Base-by-base conservation (phyloP, 2,888 invertebrate genomes). In the Drosophila aldrichi region DNA sequence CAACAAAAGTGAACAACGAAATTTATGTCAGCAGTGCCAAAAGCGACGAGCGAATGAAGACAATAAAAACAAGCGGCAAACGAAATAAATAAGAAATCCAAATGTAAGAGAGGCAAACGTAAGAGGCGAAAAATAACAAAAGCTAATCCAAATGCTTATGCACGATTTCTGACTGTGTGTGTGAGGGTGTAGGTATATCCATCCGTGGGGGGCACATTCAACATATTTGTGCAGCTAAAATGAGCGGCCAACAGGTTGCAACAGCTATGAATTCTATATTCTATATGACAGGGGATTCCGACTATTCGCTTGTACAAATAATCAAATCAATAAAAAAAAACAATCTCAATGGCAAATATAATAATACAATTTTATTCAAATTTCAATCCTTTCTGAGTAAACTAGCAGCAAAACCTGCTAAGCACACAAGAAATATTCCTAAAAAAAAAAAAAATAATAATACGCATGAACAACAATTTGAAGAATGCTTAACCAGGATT, bases 11-110 rank as follows among this genome's bases (percentile, higher is more conserved):
- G 63, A 82, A 64, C 77, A 67, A 63, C 76, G 60, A 86, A 87
- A 89, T 89, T 89, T 89, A 89, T 89, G 89, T 89, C 89, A 89
- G 86, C 89, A 89, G 89, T 88, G 89, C 88, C 86, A 86, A 80
- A 84, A 79, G 81, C 88, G 66, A 73, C 68, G 62, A 75, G 20
- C 77, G 70, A 70, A 74, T 54, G 61, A 72, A 79, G 74, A 74
- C 72, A 73, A 86, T 78, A 82, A 88, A 77, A 83, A 68, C 70
- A 80, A 79, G 81, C 85, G 82, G 78, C 77, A 83, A 81, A 79
- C 71, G 34, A 85, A 85, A 85, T 71, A 85, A 73, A 81, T 74
- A 73, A 66, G 64, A 71, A 79, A 85, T 83, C 78, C 62, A 82
- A 83, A 77, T 75, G 70, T 72, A 64, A 68, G 57, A 65, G 63